Conservation (phyloP, 2,888 invertebrate genomes). For the Uloborus plumipes region DNA sequence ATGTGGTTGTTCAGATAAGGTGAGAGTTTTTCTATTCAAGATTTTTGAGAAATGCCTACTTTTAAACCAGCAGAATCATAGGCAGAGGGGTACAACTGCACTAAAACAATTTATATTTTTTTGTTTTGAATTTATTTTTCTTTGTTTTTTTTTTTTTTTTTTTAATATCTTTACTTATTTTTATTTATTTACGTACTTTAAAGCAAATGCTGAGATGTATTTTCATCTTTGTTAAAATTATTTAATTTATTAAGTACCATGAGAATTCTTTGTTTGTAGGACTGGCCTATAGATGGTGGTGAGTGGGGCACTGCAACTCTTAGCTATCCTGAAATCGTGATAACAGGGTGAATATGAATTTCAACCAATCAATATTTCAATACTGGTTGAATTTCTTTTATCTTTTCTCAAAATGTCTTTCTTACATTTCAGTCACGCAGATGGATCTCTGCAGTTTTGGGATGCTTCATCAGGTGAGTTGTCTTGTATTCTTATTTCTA, state of each 20-base stretch:
- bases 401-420: not conserved
- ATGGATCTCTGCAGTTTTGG: slow-evolving; percentile 99
- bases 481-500: not conserved
- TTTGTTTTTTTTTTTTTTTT: not conserved
- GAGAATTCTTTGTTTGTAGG: slow-evolving; percentile 75
- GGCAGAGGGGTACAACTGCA: too few species aligned
- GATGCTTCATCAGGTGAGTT: slow-evolving; percentile 74
- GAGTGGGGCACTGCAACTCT: slow-evolving; percentile 96
- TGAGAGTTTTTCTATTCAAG: not conserved
- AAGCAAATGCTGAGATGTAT: too few species aligned
- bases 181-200: too few species aligned
- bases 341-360: slow-evolving; percentile 84
- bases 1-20: slow-evolving; percentile 85
- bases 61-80: too few species aligned
- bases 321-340: slow-evolving; percentile 97
- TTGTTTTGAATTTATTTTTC: too few species aligned
- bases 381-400: not conserved
- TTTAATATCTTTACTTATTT: not conserved
- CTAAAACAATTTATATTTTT: too few species aligned
- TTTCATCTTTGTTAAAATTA: too few species aligned
- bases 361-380: not conserved
- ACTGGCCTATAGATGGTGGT: slow-evolving; percentile 98
- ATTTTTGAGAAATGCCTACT: too few species aligned
- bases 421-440: slow-evolving; percentile 84
- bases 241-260: not conserved